A percentile compares a stretch with the other conserved stretches of the same genome.
Evolutionary conservation across 2,797 vertebrate species (phyloP).

Genomic region (Cyclopterus lumpus): DNA sequence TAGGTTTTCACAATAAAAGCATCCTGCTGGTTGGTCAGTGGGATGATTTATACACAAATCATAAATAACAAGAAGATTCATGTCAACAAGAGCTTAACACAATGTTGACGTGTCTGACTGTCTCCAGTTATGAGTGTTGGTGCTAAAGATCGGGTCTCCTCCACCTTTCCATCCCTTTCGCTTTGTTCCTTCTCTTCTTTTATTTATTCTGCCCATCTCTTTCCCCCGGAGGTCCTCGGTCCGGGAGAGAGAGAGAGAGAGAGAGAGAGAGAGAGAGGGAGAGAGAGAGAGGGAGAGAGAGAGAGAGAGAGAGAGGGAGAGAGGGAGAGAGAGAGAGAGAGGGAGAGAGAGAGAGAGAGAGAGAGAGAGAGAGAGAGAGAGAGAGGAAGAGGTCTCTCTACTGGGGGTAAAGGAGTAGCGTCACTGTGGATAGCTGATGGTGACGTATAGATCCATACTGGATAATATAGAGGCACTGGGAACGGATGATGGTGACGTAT

Average conservation of each 20-base stretch:
- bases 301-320: no score
- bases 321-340: no score
- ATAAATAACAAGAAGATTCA: background rate
- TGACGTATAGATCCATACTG: no score
- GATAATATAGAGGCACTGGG: no score
- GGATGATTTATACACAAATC: no score
- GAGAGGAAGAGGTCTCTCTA: conserved; percentile 15
- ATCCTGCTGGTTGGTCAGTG: background rate
- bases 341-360: background rate
- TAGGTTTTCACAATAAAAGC: background rate
- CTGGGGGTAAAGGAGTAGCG: conserved; percentile 22
- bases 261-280: no score
- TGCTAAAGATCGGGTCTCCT: background rate
- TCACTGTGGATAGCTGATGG: no score
- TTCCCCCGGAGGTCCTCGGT: conserved; percentile 6
- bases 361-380: no score
- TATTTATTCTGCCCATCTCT: conserved; percentile 4
- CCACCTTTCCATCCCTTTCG: conserved; percentile 22
- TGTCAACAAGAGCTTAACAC: background rate
- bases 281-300: no score
- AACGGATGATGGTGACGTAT: no score
- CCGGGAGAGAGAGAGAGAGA: no score
- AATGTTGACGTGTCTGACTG: background rate
- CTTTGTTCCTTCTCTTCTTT: conserved; percentile 16
- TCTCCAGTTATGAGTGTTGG: background rate